Evolutionary conservation across 2,888 invertebrate species (phyloP), one percentile per base, ranked within the genome.

Genomic region (Dichetophora obliterata): DNA sequence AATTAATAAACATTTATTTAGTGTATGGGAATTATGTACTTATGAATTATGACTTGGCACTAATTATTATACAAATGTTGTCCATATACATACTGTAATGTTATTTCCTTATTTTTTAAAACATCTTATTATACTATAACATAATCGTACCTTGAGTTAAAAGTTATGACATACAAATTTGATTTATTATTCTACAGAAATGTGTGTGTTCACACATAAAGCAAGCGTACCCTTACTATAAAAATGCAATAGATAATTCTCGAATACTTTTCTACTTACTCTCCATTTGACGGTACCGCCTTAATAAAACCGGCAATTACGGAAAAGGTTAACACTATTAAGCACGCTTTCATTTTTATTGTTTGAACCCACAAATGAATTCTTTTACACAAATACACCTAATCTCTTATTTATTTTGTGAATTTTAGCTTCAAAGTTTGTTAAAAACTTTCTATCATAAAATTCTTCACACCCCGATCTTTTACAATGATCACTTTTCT

Each of bases 261-360:
- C 3, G 4, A 48, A 9, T 63, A 19, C 16, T 9, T n/a, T 34
- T 73, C 2, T 71, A 79, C 79, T 79, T 66, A 79, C 79, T 79
- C 76, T 19, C 59, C 77, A 72, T 72, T 76, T 43, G 68, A 77
- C 48, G 79, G 79, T 48, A 79, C 63, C 14, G 79, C 79, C 24
- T 48, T 57, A 61, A 77, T 68, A n/a, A 63, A 70, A n/a, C 75
- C 77, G 48, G 77, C 22, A 9, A 75, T 50, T 19, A 75, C 50
- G 8, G 72, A 73, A 37, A 79, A 73, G 48, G 72, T 74, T 69
- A 79, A 63, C 54, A 75, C 54, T 22, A 61, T 50, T 52, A 74
- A 27, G 59, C 70, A 66, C 54, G 19, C 68, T 61, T 70, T 71
- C 77, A 75, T 72, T 70, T 50, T 27, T 24, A 48, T 27, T 63